Evolutionary conservation across 2,797 vertebrate species (phyloP), one percentile per base, ranked within the genome.

Genomic region (Muscicapa striata): DNA sequence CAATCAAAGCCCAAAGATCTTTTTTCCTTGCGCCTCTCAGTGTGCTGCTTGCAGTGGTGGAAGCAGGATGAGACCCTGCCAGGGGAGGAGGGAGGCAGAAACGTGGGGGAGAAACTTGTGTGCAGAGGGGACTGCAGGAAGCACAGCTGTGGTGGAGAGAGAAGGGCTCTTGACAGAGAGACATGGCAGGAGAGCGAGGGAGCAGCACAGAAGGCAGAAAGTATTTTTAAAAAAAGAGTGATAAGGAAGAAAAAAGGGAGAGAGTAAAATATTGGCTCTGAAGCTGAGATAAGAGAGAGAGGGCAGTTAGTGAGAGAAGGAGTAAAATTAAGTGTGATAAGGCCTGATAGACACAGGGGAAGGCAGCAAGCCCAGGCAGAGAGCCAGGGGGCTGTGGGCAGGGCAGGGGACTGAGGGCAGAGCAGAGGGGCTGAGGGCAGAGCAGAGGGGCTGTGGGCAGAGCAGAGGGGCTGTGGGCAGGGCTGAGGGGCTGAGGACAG

Each of bases 211-310:
- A 46, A 90, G 40, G 90, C 88, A 87, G 81, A 79, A 94, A 89
- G 70, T 66, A 73, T 92, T 92, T 49, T 14, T 24, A 11, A 45
- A 41, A 29, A 52, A 40, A 9, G 9, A 11, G 78, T 0, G 82
- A 96, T 96, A 96, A 97, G 94, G 45, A 68, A 68, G 63, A 36
- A 61, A 94, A 94, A 90, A 91, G 24, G 55, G 43, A 83, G 68
- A 91, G 91, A 93, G 85, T 76, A 79, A 93, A 96, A 93, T 92
- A 87, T 73, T 88, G 68, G 34, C 90, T 94, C 85, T 90, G 92
- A 90, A 88, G 87, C 45, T 63, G 92, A 94, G 96, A 95, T 91
- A 94, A 94, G 95, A 82, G 52, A 81, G 55, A 73, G 82, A 91
- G 84, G 66, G 79, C 77, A 82, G 92, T 91, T 93, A 87, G 73